phyloP scores from a whole-genome alignment of 2,888 invertebrate genomes.

The Cactoblastis cactorum region DNA sequence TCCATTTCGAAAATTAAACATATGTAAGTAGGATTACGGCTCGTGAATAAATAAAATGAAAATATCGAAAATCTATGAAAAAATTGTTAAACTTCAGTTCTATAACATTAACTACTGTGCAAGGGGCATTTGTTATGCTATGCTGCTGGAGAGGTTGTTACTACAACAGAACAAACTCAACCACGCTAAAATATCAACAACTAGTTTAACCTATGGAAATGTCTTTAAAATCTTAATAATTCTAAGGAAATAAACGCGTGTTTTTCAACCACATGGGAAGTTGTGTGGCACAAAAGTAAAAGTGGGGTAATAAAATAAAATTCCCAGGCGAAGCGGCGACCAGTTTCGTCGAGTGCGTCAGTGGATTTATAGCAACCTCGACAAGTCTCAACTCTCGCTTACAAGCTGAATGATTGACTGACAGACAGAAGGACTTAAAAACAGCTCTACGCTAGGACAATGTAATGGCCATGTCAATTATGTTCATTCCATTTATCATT shows the following conservation, averaged over 20 bases:
- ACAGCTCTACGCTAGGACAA: not conserved
- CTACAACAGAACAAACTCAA: not conserved
- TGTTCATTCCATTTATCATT: too few species aligned
- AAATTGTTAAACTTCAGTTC: too few species aligned
- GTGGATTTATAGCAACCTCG: constrained; percentile 49
- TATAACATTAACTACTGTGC: too few species aligned
- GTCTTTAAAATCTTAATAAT: constrained; percentile 1
- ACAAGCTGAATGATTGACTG: constrained; percentile 26
- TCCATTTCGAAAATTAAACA: not conserved
- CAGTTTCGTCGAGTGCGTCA: constrained; percentile 41
- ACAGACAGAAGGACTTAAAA: constrained; percentile 21
- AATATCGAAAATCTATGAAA: too few species aligned
- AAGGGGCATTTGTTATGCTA: too few species aligned
- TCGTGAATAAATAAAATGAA: not conserved
- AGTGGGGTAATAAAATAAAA: constrained; percentile 64
- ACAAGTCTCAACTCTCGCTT: constrained; percentile 38
- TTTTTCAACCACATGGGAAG: constrained; percentile 22
- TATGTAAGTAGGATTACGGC: not conserved
- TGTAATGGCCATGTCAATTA: not conserved
- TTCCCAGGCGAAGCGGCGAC: constrained; percentile 41
- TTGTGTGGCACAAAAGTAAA: constrained; percentile 55
- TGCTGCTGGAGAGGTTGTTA: too few species aligned
- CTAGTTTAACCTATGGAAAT: constrained; percentile 2
- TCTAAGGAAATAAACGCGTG: constrained; percentile 10
- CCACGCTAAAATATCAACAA: constrained; percentile 1